Evolutionary conservation across 1,140 invertebrate genomes (phyloP).

Genomic region (Cotesia glomerata): DNA sequence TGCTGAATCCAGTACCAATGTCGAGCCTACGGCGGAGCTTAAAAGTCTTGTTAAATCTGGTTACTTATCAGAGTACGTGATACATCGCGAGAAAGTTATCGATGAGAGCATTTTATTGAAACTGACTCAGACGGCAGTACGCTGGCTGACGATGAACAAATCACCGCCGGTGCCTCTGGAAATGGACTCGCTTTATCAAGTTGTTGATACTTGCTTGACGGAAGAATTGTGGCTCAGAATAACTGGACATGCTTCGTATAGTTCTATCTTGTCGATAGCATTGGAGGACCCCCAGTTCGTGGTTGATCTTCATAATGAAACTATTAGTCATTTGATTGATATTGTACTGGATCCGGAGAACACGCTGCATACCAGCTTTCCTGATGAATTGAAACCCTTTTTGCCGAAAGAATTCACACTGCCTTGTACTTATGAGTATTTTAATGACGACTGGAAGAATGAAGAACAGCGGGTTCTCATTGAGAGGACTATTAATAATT

Average conservation of each 20-base stretch:
- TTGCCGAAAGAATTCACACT: constrained; percentile 50
- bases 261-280: constrained; percentile 57
- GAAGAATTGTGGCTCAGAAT: constrained; percentile 72
- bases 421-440: constrained; percentile 65
- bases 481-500: constrained; percentile 42
- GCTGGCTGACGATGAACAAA: constrained; percentile 68
- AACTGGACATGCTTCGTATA: constrained; percentile 61
- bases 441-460: constrained; percentile 64
- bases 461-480: constrained; percentile 46
- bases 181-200: constrained; percentile 66
- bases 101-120: constrained; percentile 59
- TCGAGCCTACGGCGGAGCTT: constrained; percentile 33
- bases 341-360: constrained; percentile 67
- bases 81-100: constrained; percentile 53
- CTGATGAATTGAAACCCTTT: constrained; percentile 62
- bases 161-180: constrained; percentile 64
- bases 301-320: constrained; percentile 70
- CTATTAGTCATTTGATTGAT: constrained; percentile 67
- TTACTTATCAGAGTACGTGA: constrained; percentile 52
- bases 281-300: constrained; percentile 67
- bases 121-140: constrained; percentile 63
- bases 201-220: constrained; percentile 67
- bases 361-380: constrained; percentile 60
- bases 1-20: constrained; percentile 13
- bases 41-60: constrained; percentile 50